These are phyloP conservation scores for Ia io DNA, from an alignment of 2,113 vertebrate genomes.

Conservation along the genomic window DNA sequence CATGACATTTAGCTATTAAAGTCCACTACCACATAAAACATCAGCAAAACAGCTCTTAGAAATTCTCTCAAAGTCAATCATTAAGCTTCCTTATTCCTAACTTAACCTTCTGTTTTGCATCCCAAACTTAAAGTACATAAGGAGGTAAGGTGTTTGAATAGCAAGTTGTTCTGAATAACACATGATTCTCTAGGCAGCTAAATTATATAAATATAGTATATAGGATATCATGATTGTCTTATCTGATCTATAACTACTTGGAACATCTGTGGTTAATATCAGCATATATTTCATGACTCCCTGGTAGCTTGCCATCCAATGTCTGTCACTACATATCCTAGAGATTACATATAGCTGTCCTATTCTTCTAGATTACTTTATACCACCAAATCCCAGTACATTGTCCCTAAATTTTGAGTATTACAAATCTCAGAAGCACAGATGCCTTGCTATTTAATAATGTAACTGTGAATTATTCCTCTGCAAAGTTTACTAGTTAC, in stretches of 20 bases:
- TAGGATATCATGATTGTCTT: background rate
- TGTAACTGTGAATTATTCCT: background rate
- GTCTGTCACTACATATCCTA: background rate
- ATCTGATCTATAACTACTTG: background rate
- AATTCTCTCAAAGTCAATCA: background rate
- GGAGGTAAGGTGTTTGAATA: background rate
- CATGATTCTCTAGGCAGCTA: background rate
- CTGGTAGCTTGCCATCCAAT: background rate
- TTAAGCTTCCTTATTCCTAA: background rate
- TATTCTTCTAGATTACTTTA: background rate
- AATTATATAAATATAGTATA: background rate
- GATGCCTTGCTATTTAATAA: background rate
- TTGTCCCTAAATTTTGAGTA: background rate
- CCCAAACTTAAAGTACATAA: background rate
- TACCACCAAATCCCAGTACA: background rate
- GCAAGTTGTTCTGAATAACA: background rate
- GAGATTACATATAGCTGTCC: background rate
- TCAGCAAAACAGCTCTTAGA: background rate
- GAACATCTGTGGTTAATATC: background rate
- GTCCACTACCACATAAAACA: background rate
- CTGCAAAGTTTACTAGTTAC: background rate
- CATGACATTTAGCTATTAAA: background rate
- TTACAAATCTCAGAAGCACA: conserved; percentile 8
- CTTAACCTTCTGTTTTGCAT: background rate
- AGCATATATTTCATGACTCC: background rate